Conservation (phyloP, 2,888 invertebrate genomes). For the Dryadula phaetusa region DNA sequence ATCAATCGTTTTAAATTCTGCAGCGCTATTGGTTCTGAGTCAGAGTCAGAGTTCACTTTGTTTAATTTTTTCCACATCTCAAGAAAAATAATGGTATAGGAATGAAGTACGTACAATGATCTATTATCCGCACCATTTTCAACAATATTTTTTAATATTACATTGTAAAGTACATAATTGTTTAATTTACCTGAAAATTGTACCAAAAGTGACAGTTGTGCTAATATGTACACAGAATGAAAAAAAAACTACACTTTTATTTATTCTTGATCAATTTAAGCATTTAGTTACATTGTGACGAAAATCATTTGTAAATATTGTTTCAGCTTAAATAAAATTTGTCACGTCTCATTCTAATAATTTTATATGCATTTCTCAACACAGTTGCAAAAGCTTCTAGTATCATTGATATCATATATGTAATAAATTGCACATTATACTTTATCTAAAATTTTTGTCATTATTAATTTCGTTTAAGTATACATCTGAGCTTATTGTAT, state of each 20-base stretch:
- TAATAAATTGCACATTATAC: no score
- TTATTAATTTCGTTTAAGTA: no score
- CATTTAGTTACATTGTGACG: not conserved
- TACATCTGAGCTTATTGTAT: no score
- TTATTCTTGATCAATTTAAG: not conserved
- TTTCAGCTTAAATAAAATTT: not conserved
- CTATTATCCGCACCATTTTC: not conserved
- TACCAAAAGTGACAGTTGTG: not conserved
- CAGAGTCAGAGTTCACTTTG: constrained; percentile 17
- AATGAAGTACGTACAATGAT: not conserved
- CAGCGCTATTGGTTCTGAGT: constrained; percentile 59
- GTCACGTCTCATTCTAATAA: not conserved
- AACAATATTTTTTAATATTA: not conserved
- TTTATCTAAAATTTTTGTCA: no score
- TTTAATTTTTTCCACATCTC: constrained; percentile 43
- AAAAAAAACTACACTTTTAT: not conserved
- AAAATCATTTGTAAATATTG: constrained; percentile 1
- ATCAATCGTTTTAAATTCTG: constrained; percentile 60
- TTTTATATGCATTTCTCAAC: no score
- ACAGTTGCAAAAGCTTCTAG: no score
- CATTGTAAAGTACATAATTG: no score
- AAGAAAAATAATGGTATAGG: not conserved
- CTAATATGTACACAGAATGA: not conserved
- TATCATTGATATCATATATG: no score
- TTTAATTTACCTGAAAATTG: not conserved